Conservation (phyloP, 2,113 vertebrate species). For the Microtus ochrogaster region DNA sequence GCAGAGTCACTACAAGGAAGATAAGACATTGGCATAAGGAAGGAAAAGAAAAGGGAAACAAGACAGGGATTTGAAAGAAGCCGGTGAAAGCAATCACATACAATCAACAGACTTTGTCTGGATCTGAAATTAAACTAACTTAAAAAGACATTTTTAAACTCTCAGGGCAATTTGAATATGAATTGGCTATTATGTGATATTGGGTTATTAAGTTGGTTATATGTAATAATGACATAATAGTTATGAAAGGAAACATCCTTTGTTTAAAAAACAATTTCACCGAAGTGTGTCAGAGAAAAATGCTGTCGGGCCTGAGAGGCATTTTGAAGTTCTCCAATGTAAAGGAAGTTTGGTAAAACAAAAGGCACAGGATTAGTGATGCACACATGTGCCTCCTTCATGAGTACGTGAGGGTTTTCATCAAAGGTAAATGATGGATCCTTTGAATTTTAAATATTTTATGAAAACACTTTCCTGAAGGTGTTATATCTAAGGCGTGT, state of each 20-base stretch:
- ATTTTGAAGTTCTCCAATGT: not conserved
- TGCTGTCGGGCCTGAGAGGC: not conserved
- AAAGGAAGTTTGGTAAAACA: not conserved
- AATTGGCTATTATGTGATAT: constrained; percentile 18
- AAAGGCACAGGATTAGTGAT: not conserved
- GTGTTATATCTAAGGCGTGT: not conserved
- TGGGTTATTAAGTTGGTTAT: not conserved
- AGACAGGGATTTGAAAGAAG: not conserved
- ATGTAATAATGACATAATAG: not conserved
- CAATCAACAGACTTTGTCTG: not conserved
- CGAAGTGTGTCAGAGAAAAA: not conserved
- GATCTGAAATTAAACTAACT: constrained; percentile 14
- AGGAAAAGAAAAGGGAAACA: not conserved
- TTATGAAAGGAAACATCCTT: not conserved
- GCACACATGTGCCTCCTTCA: not conserved
- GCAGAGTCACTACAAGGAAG: not conserved
- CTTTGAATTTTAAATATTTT: not conserved
- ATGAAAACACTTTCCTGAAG: not conserved
- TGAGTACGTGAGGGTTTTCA: not conserved
- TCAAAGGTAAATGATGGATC: not conserved
- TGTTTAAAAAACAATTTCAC: constrained; percentile 11
- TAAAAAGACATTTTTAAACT: constrained; percentile 17
- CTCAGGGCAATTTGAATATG: constrained; percentile 12
- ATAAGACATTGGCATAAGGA: not conserved
- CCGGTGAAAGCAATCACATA: not conserved